Conservation (phyloP, 1,140 invertebrate species). For the Lasioglossum albipes region DNA sequence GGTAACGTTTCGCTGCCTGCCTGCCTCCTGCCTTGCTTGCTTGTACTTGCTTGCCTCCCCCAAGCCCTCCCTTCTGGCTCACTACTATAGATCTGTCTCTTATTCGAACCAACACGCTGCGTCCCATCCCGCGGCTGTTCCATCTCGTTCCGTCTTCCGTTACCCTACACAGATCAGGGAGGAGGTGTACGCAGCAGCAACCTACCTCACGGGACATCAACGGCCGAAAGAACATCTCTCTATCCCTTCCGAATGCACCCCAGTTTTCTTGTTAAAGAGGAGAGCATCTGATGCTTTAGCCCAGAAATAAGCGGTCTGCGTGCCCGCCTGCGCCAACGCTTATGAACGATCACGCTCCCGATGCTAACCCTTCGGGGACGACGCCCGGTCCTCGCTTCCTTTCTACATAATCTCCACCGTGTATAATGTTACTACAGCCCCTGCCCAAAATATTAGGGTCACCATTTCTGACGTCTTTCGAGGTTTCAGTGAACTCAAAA, state of each 20-base stretch:
- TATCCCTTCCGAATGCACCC: conserved; percentile 42
- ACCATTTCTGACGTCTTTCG: too few species aligned
- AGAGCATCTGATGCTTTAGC: conserved; percentile 52
- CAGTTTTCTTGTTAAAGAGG: conserved; percentile 66
- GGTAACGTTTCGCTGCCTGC: conserved; percentile 74
- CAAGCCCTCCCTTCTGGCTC: conserved; percentile 43
- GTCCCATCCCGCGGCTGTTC: conserved; percentile 68
- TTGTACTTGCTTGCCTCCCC: conserved; percentile 60
- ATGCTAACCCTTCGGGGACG: too few species aligned
- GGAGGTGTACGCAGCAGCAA: conserved; percentile 62
- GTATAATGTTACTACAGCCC: too few species aligned
- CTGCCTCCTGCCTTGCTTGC: conserved; percentile 58
- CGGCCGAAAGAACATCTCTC: conserved; percentile 61
- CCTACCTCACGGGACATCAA: conserved; percentile 72
- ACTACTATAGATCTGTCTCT: conserved; percentile 77
- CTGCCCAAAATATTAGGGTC: too few species aligned
- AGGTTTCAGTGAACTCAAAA: too few species aligned
- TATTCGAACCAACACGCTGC: conserved; percentile 77
- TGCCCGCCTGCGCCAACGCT: not conserved
- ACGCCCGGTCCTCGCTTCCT: too few species aligned
- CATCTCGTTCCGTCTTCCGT: conserved; percentile 71
- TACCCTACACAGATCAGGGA: conserved; percentile 66
- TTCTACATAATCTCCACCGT: too few species aligned
- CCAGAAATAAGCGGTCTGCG: conserved; percentile 10
- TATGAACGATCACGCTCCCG: not conserved